Evolutionary conservation across 2,113 vertebrate species (phyloP).

Genomic region (Clarias macrocephalus): DNA sequence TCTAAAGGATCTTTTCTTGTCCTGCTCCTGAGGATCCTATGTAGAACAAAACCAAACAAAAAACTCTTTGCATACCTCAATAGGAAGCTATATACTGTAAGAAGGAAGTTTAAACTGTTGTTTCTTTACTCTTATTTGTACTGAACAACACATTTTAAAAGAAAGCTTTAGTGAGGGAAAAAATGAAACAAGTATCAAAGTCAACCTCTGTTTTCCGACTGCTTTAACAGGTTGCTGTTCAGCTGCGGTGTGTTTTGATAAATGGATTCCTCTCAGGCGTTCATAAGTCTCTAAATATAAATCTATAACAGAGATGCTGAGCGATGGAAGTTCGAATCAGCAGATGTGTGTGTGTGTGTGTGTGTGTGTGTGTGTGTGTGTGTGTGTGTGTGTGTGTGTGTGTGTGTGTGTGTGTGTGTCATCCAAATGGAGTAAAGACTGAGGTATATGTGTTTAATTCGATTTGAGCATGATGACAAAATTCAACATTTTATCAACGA

Average conservation of each 20-base stretch:
- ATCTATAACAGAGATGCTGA: constrained; percentile 3
- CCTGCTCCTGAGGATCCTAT: neutral
- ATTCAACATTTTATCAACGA: neutral
- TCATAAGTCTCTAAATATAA: constrained; percentile 12
- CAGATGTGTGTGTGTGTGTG: neutral
- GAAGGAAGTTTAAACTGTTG: neutral
- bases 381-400: constrained; percentile 1
- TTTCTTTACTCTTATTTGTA: neutral
- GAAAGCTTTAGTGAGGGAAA: neutral
- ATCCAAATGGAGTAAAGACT: neutral
- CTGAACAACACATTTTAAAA: neutral
- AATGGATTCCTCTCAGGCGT: constrained; percentile 9
- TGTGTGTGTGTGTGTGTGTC: neutral
- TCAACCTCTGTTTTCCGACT: neutral
- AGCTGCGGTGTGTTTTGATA: constrained; percentile 6
- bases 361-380: neutral
- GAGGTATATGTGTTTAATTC: neutral
- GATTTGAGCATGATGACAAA: neutral
- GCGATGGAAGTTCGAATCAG: neutral
- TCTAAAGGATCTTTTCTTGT: neutral
- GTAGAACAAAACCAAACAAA: neutral
- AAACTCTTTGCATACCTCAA: neutral
- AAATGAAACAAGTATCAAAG: neutral
- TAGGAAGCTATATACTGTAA: neutral
- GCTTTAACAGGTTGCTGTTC: neutral